Evolutionary conservation across 1,140 invertebrate genomes (phyloP), one percentile per base, ranked within the genome.

Genomic region (Microvelia longipes): DNA sequence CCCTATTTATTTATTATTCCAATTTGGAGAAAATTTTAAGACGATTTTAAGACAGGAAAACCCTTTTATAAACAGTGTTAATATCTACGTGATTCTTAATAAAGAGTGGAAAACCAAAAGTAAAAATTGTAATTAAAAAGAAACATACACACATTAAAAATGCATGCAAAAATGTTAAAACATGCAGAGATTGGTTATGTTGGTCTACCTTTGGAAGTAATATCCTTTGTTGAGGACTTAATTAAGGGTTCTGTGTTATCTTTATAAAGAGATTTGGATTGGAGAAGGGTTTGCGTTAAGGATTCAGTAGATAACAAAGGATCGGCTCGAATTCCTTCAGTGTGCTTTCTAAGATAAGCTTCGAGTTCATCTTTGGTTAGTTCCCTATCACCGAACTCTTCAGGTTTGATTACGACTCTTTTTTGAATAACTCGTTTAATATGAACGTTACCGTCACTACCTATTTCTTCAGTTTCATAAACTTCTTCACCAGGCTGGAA

Each of bases 401-500:
- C 76, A 67, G 78, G 75, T 72, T 76, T 75, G 15, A 84, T 74
- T 29, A 84, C 78, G 71, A 82, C 77, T 29, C 81, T 75, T 73
- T 78, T 80, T 74, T 83, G 82, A 15, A 83, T 78, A 2, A 83
- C 78, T 68, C 79, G 75, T 70, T 78, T 82, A 15, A 82, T 75
- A 73, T 83, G 81, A 27, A 84, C 77, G 73, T 84, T 84, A 2
- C 83, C 83, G 72, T 79, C 74, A 62, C 76, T 76, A 74, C 84
- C 83, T 0, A 80, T 76, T 71, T 80, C 78, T 75, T 82, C 75
- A 15, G 77, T 79, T 76, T 84, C 81, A 61, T 78, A 72, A 13
- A 81, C 76, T 67, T 83, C 79, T 75, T 83, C 81, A 19, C 82
- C 83, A 65, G 82, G 81, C 66, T 77, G 77, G 74, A 84, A 85